Base-by-base conservation (phyloP, 2,888 invertebrate genomes). In the Gymnocheta viridis region DNA sequence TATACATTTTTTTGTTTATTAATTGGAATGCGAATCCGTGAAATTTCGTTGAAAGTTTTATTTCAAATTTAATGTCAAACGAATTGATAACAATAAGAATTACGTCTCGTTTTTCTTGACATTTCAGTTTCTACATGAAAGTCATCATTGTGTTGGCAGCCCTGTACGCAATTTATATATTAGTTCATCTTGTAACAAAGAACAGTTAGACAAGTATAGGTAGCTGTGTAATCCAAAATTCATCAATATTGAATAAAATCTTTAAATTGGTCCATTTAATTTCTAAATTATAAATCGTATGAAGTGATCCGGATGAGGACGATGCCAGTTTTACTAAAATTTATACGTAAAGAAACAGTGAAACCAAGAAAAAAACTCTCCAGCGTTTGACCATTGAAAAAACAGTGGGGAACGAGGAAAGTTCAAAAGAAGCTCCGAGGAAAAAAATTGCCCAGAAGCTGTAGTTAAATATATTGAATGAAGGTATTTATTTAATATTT, bases 281-380 rank as follows among this genome's bases (percentile, higher is more conserved):
- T 77, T 77, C 10, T 12, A 38, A 73, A 81, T 56, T 67, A n/a
- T 32, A 38, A 67, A 77, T 67, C 32, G 67, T 77, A 84, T 84
- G 84, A 73, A 44, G 54, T 84, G 77, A 73, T 78, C 77, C 73
- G 69, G 9, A 73, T 56, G 35, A 84, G 81, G 77, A 84, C 74
- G 84, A 64, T 81, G 84, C 56, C 49, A 81, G 58, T 73, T 84
- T 77, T 38, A 4, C 27, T 27, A 56, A 84, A 77, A 64, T 51
- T 81, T 54, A 49, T 62, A 69, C 67, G 73, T 69, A 66, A 51
- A 78, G 84, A 84, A 66, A 79, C 66, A 69, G 77, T 84, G 62
- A 84, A 80, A 77, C 80, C 80, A 81, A 84, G 84, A 69, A 81
- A 69, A 78, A 81, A 84, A 54, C 73, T 84, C 77, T 69, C 56